Percentiles rank a stretch among this genome's conserved stretches.
Evolutionary conservation across 2,113 vertebrate genomes (phyloP).

Genomic region (Megalops atlanticus): DNA sequence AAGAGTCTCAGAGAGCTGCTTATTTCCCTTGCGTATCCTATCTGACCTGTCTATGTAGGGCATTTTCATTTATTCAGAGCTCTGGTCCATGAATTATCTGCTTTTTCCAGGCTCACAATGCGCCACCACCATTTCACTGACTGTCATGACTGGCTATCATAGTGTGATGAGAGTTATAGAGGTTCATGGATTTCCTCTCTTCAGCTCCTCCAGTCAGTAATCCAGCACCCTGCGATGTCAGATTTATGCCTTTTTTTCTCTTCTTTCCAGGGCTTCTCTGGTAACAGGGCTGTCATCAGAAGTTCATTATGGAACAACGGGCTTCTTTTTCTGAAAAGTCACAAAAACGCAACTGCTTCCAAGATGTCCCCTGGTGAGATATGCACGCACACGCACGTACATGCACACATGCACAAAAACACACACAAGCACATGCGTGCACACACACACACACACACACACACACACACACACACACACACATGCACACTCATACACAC

Average conservation of each 20-base stretch:
- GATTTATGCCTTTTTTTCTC: not conserved
- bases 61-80: not conserved
- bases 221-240: not conserved
- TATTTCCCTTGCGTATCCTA: slow-evolving; percentile 13
- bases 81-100: slow-evolving; percentile 1
- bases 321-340: not conserved
- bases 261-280: not conserved
- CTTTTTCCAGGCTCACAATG: slow-evolving; percentile 1
- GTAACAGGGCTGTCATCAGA: slow-evolving; percentile 2
- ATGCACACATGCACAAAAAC: not conserved
- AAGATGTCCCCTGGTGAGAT: not conserved
- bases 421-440: no score
- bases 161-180: slow-evolving; percentile 17
- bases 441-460: no score
- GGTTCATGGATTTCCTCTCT: not conserved
- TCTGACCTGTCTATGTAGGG: not conserved
- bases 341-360: not conserved
- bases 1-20: not conserved
- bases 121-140: no score
- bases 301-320: not conserved
- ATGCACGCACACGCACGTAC: not conserved
- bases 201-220: not conserved
- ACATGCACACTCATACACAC: not conserved
- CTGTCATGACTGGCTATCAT: slow-evolving; percentile 4
- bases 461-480: no score